Evolutionary conservation across 1,140 invertebrate species (phyloP), one percentile per base, ranked within the genome.

Genomic region (Thereuonema tuberculata): DNA sequence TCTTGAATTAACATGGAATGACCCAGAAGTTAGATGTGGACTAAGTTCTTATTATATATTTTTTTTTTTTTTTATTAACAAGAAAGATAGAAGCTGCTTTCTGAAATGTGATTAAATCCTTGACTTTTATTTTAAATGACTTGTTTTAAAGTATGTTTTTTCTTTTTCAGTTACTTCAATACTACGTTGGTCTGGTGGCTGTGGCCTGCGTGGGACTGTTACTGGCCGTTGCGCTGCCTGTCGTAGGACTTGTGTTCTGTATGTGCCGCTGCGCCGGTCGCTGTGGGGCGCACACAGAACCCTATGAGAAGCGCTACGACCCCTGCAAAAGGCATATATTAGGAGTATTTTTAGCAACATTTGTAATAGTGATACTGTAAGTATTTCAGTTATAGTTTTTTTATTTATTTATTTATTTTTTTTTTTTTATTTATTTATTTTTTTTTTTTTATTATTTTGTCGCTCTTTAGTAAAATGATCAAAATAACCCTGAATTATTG

Each of bases 251-350:
- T 49, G 62, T 76, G 56, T 87, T 89, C 73, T 91, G 88, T 71
- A 93, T 88, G 71, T 92, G 89, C 72, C 85, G 86, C 62, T 84
- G 82, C 66, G 83, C 81, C 71, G 86, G 85, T 23, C 81, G 81
- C 60, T 89, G 84, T 72, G 86, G 82, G 28, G 84, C 78, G 21
- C 78, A 80, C 2, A 81, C 81, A 55, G 81, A 85, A 60, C 83
- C 83, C 2, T 87, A 85, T 72, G 88, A 89, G 71, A 85, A 82
- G 67, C 84, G 85, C 67, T 82, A 82, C 67, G 88, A 91, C 73
- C 81, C 82, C n/a, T 88, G 85, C 72, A 79, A 82, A 63, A 82
- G 87, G 69, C 78, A 83, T 26, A 74, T 84, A 56, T 81, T 84
- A 49, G 86, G 83, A 25, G 80, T 84, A 25, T 58, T 90, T 2